Percentiles rank a stretch among this genome's conserved stretches.
Evolutionary conservation across 1,140 invertebrate species (phyloP).

Genomic region (Aradophagus sp.): DNA sequence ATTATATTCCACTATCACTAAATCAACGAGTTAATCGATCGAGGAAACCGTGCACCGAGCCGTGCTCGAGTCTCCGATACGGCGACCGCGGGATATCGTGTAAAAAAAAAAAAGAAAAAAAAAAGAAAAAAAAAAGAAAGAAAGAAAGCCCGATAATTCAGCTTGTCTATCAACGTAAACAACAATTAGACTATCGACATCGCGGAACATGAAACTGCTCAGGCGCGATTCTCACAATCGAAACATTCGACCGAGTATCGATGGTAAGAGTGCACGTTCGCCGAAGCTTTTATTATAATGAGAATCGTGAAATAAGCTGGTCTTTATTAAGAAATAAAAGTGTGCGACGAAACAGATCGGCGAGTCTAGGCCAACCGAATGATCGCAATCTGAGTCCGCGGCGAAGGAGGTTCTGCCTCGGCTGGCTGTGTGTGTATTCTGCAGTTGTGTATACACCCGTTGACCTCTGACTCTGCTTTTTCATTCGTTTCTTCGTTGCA

Average conservation of each 20-base stretch:
- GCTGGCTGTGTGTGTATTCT: slow-evolving; percentile 48
- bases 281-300: slow-evolving; percentile 46
- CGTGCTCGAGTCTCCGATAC: not conserved
- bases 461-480: slow-evolving; percentile 49
- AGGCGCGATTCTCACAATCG: slow-evolving; percentile 42
- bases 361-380: slow-evolving; percentile 4
- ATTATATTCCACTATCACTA: slow-evolving; percentile 9
- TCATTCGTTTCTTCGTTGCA: slow-evolving; percentile 58
- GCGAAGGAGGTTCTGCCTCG: slow-evolving; percentile 47
- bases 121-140: too few species aligned
- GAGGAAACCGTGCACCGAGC: slow-evolving; percentile 20
- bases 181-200: slow-evolving; percentile 48
- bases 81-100: slow-evolving; percentile 15
- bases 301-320: slow-evolving; percentile 47
- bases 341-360: slow-evolving; percentile 34
- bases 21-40: slow-evolving; percentile 17
- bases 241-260: slow-evolving; percentile 42
- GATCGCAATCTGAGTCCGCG: slow-evolving; percentile 51
- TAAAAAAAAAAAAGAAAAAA: slow-evolving; percentile 24
- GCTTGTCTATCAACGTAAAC: slow-evolving; percentile 35
- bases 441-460: slow-evolving; percentile 60
- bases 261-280: slow-evolving; percentile 32
- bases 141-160: slow-evolving; percentile 23
- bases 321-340: slow-evolving; percentile 54
- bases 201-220: slow-evolving; percentile 34